phyloP scores from a whole-genome alignment of 1,140 invertebrate genomes.

The Globodera ellingtonae region DNA sequence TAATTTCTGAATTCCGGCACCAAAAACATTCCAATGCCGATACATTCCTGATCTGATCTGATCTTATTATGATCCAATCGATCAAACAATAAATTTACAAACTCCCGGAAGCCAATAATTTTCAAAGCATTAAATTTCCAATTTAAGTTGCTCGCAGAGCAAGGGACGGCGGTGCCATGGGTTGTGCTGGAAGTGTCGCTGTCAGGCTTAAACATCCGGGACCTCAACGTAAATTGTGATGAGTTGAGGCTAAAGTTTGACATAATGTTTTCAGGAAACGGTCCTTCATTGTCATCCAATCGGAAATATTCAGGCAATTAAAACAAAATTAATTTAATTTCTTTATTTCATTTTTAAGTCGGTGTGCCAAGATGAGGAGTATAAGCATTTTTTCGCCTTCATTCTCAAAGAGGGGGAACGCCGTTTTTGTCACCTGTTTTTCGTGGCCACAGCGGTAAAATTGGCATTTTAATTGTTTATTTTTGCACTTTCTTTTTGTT shows the following conservation, averaged over 20 bases:
- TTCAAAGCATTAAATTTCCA: not conserved
- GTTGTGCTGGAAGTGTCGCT: constrained; percentile 82
- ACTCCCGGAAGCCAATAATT: too few species aligned
- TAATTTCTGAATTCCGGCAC: too few species aligned
- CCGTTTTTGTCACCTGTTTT: constrained; percentile 94
- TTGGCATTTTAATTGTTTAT: constrained; percentile 57
- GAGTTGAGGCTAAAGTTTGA: not conserved
- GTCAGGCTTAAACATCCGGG: constrained; percentile 85
- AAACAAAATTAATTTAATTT: not conserved
- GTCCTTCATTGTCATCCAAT: not conserved
- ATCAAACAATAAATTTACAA: too few species aligned
- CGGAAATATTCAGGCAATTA: not conserved
- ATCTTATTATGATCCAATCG: too few species aligned
- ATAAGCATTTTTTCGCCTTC: constrained; percentile 92
- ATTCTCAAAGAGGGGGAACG: constrained; percentile 87
- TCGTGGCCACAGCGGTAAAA: constrained; percentile 68
- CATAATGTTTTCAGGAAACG: not conserved
- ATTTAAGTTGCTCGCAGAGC: constrained; percentile 71
- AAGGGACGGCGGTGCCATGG: too few species aligned
- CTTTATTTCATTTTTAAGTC: constrained; percentile 75
- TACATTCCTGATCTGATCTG: too few species aligned
- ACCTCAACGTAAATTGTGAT: constrained; percentile 69
- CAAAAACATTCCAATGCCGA: too few species aligned
- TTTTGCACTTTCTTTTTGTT: constrained; percentile 23
- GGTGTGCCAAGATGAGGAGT: constrained; percentile 91